Evolutionary conservation across 2,888 invertebrate species (phyloP), one percentile per base, ranked within the genome.

Genomic region (Cataglyphis cursor): DNA sequence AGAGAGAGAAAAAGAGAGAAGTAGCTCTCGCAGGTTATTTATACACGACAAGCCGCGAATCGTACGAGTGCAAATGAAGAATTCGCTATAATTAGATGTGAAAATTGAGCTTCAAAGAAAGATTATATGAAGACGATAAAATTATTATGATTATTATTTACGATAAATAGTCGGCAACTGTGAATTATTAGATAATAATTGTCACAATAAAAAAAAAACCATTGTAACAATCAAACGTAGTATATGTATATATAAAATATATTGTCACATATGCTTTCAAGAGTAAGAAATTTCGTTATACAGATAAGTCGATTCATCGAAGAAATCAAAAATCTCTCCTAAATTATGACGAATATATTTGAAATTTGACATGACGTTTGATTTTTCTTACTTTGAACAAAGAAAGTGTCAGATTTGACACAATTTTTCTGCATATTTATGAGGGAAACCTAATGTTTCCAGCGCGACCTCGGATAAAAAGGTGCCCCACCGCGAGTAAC

Each of bases 401-500:
- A 72, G 44, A 72, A 15, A 44, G 41, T 59, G 78, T 80, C 73
- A 80, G 8, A 35, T 80, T 59, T 80, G 73, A 80, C 59, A 72
- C 57, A 59, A 80, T 72, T 59, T 80, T 72, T 59, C 57, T 72
- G 73, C 73, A 48, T 80, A 80, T 80, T 80, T 80, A 72, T 73
- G 44, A 59, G 24, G 18, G 62, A 80, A 80, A 81, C 38, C 78
- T 82, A 82, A 82, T 82, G 66, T 82, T 59, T 66, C 66, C 48
- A 82, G 68, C 66, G 44, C 48, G 61, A 80, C 68, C 48, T 82
- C 78, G n/a, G 59, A 82, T 90, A 59, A 89, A 89, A 88, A 86
- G 85, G 61, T 76, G 66, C 61, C 73, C 57, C 62, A 35, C 48
- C 8, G 51, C 62, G 48, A 24, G 24, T 64, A 82, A 83, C 80